Evolutionary conservation across 1,140 invertebrate genomes (phyloP), one percentile per base, ranked within the genome.

Genomic region (Neotoxoptera formosana): DNA sequence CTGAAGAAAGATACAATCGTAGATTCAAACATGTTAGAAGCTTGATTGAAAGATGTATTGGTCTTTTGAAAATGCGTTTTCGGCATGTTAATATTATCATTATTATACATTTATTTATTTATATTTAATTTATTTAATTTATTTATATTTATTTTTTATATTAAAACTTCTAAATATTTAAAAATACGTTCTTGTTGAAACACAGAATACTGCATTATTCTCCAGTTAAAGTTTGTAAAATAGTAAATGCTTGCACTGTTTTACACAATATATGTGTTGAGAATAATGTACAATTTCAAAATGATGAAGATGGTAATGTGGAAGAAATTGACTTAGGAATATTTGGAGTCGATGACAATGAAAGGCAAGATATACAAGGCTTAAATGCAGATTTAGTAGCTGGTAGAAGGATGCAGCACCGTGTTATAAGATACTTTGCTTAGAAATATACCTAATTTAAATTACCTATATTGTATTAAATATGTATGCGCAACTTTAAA

Each of bases 11-110:
- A n/a, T 81, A 81, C 67, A 81, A 81, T 81, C 67, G n/a, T 81
- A 81, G n/a, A n/a, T 81, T 81, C 67, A 81, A 81, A 81, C n/a
- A 36, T 81, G 67, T 34, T 81, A 81, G 67, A 81, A 81, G 67
- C 67, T 81, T 81, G n/a, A 81, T 81, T 67, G n/a, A 81, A n/a
- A 81, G 67, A 81, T 81, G 67, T 81, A 81, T 81, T 81, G 67
- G 30, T 81, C 67, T 81, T n/a, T n/a, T 81, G 67, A 81, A 34
- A 67, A 81, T 81, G 67, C 67, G 67, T 81, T 81, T 81, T 81
- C 67, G n/a, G 67, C n/a, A n/a, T 17, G 67, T 81, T 81, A 81
- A 81, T 81, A 81, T n/a, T n/a, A 81, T 34, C 9, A 81, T 67
- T 67, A 67, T 81, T 17, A 81, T 81, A 6, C 11, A 81, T 81